A percentile compares a stretch with the other conserved stretches of the same genome.
Conservation (phyloP, 2,113 vertebrate genomes). For the Ranitomeya variabilis region DNA sequence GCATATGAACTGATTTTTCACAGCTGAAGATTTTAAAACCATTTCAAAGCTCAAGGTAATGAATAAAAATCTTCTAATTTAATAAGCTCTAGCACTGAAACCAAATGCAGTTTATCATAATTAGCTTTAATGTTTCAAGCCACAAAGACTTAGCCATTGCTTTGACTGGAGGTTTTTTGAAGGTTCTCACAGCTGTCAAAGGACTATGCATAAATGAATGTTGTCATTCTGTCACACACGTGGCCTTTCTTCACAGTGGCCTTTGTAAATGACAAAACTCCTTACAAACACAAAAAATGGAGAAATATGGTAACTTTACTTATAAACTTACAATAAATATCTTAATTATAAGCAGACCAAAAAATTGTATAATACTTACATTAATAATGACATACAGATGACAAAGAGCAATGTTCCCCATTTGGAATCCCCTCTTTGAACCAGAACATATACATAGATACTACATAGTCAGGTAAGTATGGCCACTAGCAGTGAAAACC, state of each 20-base stretch:
- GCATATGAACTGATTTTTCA: not conserved
- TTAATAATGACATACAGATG: not conserved
- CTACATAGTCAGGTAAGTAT: not conserved
- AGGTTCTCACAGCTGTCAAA: slow-evolving; percentile 20
- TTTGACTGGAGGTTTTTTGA: not conserved
- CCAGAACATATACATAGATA: not conserved
- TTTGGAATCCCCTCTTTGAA: not conserved
- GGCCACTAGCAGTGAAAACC: too few species aligned
- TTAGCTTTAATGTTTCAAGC: not conserved
- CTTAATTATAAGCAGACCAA: too few species aligned
- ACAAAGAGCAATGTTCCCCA: not conserved
- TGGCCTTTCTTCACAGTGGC: not conserved
- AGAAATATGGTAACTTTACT: not conserved
- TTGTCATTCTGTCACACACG: not conserved
- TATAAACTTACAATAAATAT: not conserved
- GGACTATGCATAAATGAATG: not conserved
- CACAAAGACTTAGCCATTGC: not conserved
- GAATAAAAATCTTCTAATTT: not conserved
- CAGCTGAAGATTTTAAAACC: not conserved
- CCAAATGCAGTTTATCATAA: not conserved
- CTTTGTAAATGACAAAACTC: not conserved
- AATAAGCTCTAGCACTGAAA: not conserved
- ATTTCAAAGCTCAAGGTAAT: not conserved
- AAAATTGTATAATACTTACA: too few species aligned
- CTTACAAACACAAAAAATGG: not conserved